Evolutionary conservation across 1,140 invertebrate genomes (phyloP), one percentile per base, ranked within the genome.

Genomic region (Drosophila athabasca): DNA sequence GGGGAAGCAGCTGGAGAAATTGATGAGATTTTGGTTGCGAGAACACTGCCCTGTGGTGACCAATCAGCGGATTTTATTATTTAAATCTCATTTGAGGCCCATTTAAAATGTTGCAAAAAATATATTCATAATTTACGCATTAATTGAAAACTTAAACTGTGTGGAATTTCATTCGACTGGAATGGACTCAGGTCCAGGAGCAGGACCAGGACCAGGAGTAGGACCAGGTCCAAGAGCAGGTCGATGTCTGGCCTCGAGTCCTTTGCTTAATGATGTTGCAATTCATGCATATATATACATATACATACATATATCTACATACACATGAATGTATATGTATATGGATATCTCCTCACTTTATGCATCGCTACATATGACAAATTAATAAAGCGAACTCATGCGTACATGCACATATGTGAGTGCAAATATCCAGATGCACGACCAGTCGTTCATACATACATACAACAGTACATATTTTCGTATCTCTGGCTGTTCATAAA

Each of bases 331-430:
- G 7, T 29, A 7, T 31, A 35, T 35, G 9, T 35, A 4, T 43
- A 57, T 50, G 64, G 65, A 72, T 72, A 62, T 62, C 70, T 45
- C 59, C 50, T 65, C 70, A 53, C 53, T 85, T 84, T 67, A 85
- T 84, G 81, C 76, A 77, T 69, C 73, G 68, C 68, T 81, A 73
- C 81, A 79, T 80, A 84, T 84, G 81, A 81, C 81, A 84, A 84
- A 84, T 84, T 84, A 84, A 84, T 84, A 82, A 84, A 84, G 81
- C 77, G 68, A 29, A 60, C 48, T 29, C 19, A 24, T 19, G 50
- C 45, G 49, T 59, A 62, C 62, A 74, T 59, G 54, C 45, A 61
- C 54, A 55, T 13, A 45, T 24, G 19, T 15, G 29, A 31, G 29
- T 31, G 29, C 29, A 31, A 31, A 31, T 31, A 31, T 7, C 51